These are phyloP conservation scores for Rhyzopertha dominica DNA, from an alignment of 1,140 invertebrate genomes.

Conservation along the genomic window DNA sequence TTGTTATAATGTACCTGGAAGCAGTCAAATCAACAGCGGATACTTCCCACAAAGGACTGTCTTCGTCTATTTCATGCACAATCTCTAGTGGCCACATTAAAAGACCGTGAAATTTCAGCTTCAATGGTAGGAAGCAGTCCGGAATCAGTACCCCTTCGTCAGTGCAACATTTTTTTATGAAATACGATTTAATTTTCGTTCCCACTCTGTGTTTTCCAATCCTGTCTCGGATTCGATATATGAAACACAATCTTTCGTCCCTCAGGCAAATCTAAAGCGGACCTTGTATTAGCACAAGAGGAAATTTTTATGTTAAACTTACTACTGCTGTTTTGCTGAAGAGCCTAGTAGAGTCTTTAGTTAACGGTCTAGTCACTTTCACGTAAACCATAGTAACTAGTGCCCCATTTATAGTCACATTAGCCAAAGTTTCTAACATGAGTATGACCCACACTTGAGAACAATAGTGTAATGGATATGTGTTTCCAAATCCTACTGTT, in stretches of 20 bases:
- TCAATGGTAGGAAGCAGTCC: conserved; percentile 28
- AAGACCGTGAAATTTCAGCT: conserved; percentile 41
- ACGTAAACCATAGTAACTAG: conserved; percentile 36
- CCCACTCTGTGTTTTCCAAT: conserved; percentile 30
- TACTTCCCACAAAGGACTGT: conserved; percentile 53
- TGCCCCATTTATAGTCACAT: conserved; percentile 33
- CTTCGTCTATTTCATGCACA: conserved; percentile 54
- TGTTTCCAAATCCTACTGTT: conserved; percentile 34
- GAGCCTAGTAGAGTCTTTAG: conserved; percentile 18
- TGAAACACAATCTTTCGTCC: conserved; percentile 33
- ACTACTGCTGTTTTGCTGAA: conserved; percentile 39
- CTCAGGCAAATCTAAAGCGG: conserved; percentile 31
- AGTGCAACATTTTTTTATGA: conserved; percentile 27
- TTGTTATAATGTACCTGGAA: conserved; percentile 40
- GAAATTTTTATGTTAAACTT: conserved; percentile 14
- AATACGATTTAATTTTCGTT: conserved; percentile 31
- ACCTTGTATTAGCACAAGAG: neutral
- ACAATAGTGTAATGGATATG: conserved; percentile 33
- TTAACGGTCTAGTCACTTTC: conserved; percentile 34
- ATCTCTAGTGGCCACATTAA: conserved; percentile 61
- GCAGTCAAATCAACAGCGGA: conserved; percentile 50
- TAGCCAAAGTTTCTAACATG: conserved; percentile 28
- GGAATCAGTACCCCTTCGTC: conserved; percentile 18
- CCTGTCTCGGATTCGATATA: conserved; percentile 33
- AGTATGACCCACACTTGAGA: conserved; percentile 30